Base-by-base conservation (phyloP, 2,113 vertebrate genomes). In the Hymenochirus boettgeri region DNA sequence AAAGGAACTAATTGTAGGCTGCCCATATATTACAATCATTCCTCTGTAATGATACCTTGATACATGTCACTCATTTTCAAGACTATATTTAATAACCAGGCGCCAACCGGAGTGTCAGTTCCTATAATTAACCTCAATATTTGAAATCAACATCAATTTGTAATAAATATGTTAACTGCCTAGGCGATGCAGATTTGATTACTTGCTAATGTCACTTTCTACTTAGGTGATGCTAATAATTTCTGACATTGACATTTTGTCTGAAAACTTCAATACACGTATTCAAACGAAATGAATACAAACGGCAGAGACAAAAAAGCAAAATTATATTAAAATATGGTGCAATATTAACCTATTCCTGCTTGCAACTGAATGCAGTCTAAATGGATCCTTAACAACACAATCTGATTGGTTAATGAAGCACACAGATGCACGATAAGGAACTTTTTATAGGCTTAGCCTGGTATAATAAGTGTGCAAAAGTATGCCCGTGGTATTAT, bases 41-140 rank as follows among this genome's bases (percentile, higher is more conserved):
- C 55, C 31, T 24, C 57, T 22, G 42, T 58, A 58, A 66, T 58
- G 64, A 66, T 66, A 66, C 64, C 65, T 60, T 53, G 57, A 67
- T 67, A 60, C 60, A 51, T 51, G 57, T 69, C 57, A 69, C 47
- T 69, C 65, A 69, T 48, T 66, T 47, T 39, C 22, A 50, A 35
- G 55, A 23, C 64, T 66, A 21, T 45, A 25, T 46, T 63, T 42
- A 22, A 15, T 66, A 52, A 53, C 51, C 31, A 53, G 19, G 47
- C 56, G 21, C 42, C 48, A 53, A 31, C 13, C 57, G n/a, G n/a
- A 59, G 26, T 69, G 47, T 69, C 65, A 69, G 65, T 57, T 69
- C 65, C 65, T 67, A 69, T 60, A 69, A 69, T 69, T 60, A 69
- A 69, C 65, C 52, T 69, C 65, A 69, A 69, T 69, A 69, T 69